Evolutionary conservation across 2,113 vertebrate genomes (phyloP), one percentile per base, ranked within the genome.

Genomic region (Melospiza melodia): DNA sequence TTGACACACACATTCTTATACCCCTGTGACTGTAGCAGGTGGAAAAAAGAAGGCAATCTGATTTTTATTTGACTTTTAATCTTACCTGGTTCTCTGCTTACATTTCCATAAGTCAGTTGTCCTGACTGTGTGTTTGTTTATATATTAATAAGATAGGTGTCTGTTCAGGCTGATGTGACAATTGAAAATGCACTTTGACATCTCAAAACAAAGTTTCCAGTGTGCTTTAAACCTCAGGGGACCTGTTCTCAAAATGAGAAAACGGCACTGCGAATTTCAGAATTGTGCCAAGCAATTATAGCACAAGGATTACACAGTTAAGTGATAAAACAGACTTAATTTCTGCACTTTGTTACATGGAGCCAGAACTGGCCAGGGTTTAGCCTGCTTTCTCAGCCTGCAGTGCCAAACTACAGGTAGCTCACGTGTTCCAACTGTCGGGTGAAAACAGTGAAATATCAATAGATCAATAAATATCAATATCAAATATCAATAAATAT

Each of bases 391-490:
- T 46, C 68, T 81, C 25, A 52, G 54, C 41, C 59, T 37, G 61
- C 28, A 77, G 33, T 54, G 18, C 33, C 23, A 57, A 61, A 33
- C 54, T 30, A 5, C 21, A 65, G 23, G 44, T 6, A 59, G 33
- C 13, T 75, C 35, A 10, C 0, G 0, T 41, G 25, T 49, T 28
- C 52, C 35, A 65, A 0, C 24, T 3, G 0, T 33, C 35, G 23
- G 19, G 15, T 76, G 25, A 30, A 31, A 76, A 25, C 4, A 46
- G 52, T 18, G 7, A 28, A 30, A 54, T 54, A 54, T 30, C 16
- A 54, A 30, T 54, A 52, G 10, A 28, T 52, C 51, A 16, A 28
- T 51, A 51, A 51, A 51, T 51, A 16, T 51, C 49, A 15, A 52
- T 52, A 52, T 52, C 51, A 52, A 28, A 30, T 52, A 30, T 54